Evolutionary conservation across 2,888 invertebrate genomes (phyloP), one percentile per base, ranked within the genome.

Genomic region (Julus scandinavius): DNA sequence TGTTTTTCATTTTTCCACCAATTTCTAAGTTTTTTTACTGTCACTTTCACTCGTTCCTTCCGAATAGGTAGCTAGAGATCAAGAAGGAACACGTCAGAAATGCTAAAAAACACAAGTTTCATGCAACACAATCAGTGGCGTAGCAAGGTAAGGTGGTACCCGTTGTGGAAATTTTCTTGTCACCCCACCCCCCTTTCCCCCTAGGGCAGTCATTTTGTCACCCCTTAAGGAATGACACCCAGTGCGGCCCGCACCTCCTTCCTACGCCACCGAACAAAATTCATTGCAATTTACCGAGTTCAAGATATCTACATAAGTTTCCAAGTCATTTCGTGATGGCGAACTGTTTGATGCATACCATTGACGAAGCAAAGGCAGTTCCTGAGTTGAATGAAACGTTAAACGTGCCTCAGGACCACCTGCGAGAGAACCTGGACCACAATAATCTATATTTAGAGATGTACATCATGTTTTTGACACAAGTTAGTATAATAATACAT

Each of bases 1-100:
- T 92, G 92, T 88, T 91, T 90, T 90, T 92, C 92, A 90, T 92
- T 92, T 90, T 92, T 92, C 92, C 92, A 92, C 92, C 92, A 92
- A 88, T 91, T 92, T 89, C 91, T 91, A 20, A 92, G 88, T 88
- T 91, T 91, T 7, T 89, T 90, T 0, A 91, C 88, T 0, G 91
- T 91, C 29, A 92, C 91, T 90, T 91, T 91, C 3, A 91, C 91
- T 88, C 92, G 90, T 89, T 90, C 88, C 91, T 89, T 89, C 91
- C 91, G 87, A 17, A 89, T 85, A 17, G 87, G 49, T 38, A 41
- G 29, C 89, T 89, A 54, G 49, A 54, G 17, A 72, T 9, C 17
- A 20, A 11, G 29, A 29, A n/a, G n/a, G 2, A 29, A 29, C 29
- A 7, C 0, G 4, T 20, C 20, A 29, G 72, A 72, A 20, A 2